Evolutionary conservation across 2,888 invertebrate species (phyloP).

Genomic region (Leucoma salicis): DNA sequence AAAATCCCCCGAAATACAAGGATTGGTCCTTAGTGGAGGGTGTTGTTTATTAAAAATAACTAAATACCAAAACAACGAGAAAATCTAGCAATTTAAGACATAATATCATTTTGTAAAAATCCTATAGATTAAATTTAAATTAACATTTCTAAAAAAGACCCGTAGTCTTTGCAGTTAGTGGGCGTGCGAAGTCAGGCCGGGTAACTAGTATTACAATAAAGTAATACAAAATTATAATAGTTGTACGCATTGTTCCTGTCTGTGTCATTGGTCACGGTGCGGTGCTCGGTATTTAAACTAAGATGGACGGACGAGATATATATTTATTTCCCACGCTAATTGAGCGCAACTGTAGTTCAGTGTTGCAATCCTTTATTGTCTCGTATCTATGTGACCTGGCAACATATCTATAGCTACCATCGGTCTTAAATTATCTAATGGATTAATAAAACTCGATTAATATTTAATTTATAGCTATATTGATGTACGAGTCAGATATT

Average conservation of each 20-base stretch:
- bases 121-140: no score
- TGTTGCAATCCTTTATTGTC: constrained; percentile 50
- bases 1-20: no score
- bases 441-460: constrained; percentile 20
- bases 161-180: no score
- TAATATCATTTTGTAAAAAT: no score
- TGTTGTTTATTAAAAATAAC: no score
- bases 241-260: constrained; percentile 38
- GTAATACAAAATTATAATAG: neutral
- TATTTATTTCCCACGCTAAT: constrained; percentile 56
- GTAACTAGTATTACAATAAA: no score
- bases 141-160: no score
- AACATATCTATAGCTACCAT: constrained; percentile 24
- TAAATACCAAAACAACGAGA: no score
- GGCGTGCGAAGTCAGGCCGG: no score
- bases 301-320: constrained; percentile 42
- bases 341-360: constrained; percentile 36
- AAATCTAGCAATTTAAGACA: no score
- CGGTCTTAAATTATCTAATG: constrained; percentile 26
- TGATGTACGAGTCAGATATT: no score
- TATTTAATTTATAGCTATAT: constrained; percentile 21
- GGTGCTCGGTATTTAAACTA: neutral
- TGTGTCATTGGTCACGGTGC: constrained; percentile 11
- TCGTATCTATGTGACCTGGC: constrained; percentile 28
- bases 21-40: no score